phyloP scores from a whole-genome alignment of 30 jellyfish, hydroid and myxozoan genomes.

The Clytia hemisphaerica region DNA sequence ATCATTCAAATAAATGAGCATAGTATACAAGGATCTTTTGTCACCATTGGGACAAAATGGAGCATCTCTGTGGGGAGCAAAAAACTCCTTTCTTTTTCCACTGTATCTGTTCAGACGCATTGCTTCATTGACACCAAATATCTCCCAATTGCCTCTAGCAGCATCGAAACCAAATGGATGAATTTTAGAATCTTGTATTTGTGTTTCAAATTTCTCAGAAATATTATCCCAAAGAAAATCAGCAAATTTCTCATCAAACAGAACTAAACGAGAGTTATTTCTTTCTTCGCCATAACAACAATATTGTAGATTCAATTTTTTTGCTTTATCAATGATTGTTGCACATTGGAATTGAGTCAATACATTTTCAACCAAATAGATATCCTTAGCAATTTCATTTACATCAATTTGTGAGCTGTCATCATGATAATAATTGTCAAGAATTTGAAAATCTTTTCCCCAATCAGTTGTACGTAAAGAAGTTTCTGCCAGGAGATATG shows the following conservation, averaged over 20 bases:
- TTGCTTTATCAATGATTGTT: constrained; percentile 13
- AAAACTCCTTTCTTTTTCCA: constrained; percentile 6
- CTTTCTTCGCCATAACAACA: constrained; percentile 1
- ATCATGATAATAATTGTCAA: background rate
- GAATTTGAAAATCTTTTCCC: background rate
- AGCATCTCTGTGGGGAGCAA: constrained; percentile 39
- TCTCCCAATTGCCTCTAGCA: constrained; percentile 38
- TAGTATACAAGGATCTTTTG: constrained; percentile 36
- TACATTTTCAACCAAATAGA: constrained; percentile 9
- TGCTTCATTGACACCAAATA: constrained; percentile 28
- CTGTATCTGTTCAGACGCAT: constrained; percentile 15
- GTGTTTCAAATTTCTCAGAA: too few relatives aligned
- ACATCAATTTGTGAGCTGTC: background rate
- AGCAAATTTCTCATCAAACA: constrained; percentile 25
- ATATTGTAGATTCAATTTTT: background rate
- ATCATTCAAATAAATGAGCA: constrained; percentile 46
- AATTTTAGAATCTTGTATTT: too few relatives aligned
- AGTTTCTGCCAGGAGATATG: background rate
- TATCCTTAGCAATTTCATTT: background rate
- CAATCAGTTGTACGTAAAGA: background rate
- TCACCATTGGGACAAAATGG: constrained; percentile 66
- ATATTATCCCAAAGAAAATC: constrained; percentile 30
- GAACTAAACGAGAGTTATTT: constrained; percentile 34
- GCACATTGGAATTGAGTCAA: constrained; percentile 16
- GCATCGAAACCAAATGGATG: constrained; percentile 52